phyloP scores from a whole-genome alignment of 1,140 invertebrate genomes.

The Pissodes strobi region DNA sequence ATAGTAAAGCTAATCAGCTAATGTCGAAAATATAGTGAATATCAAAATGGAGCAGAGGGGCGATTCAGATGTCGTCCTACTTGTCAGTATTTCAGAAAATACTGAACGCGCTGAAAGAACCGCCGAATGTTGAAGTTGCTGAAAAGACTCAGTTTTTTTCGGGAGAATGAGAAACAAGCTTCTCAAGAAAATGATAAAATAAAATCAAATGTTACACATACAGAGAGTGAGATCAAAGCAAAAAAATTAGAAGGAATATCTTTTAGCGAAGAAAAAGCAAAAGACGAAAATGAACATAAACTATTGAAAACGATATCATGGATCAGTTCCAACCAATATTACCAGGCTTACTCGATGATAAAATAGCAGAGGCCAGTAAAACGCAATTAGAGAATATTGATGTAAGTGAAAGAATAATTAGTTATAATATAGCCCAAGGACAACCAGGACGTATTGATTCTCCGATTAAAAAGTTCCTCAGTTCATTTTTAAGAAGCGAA shows the following conservation, averaged over 20 bases:
- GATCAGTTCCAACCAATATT: too few relatives aligned
- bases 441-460: not conserved
- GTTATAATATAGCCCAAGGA: not conserved
- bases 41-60: slow-evolving; percentile 16
- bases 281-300: too few relatives aligned
- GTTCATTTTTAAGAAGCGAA: not conserved
- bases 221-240: not conserved
- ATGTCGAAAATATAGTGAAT: too few relatives aligned
- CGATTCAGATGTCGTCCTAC: slow-evolving; percentile 5
- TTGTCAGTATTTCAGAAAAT: slow-evolving; percentile 5
- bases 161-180: slow-evolving; percentile 15
- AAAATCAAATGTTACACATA: not conserved
- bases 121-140: not conserved
- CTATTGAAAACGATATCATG: too few relatives aligned
- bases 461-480: not conserved
- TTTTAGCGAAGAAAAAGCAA: too few relatives aligned
- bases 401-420: not conserved
- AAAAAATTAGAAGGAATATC: too few relatives aligned
- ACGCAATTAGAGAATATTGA: not conserved
- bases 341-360: too few relatives aligned
- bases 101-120: not conserved
- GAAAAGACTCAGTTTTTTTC: slow-evolving; percentile 25
- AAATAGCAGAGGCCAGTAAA: not conserved
- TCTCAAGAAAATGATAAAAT: not conserved
- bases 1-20: too few relatives aligned